Evolutionary conservation across 2,797 vertebrate genomes (phyloP).

Genomic region (Masticophis lateralis): DNA sequence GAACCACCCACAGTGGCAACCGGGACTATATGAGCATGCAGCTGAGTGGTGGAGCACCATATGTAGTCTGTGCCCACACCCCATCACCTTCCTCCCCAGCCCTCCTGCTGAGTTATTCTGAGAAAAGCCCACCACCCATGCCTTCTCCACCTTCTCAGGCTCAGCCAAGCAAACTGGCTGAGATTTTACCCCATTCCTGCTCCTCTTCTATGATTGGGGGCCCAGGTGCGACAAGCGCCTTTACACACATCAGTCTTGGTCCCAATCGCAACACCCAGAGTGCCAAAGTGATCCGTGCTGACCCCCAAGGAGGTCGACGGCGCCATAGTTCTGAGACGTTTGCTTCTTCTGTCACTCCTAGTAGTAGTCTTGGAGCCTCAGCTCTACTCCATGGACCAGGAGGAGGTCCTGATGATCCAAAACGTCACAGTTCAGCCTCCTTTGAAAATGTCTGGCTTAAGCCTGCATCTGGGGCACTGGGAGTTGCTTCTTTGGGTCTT

Average conservation of each 20-base stretch:
- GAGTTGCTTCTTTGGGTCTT: slow-evolving; percentile 28
- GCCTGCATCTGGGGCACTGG: slow-evolving; percentile 62
- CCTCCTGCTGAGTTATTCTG: slow-evolving; percentile 65
- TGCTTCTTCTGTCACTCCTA: slow-evolving; percentile 71
- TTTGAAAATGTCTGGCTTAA: slow-evolving; percentile 85
- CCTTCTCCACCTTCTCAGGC: slow-evolving; percentile 52
- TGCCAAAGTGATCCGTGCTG: slow-evolving; percentile 84
- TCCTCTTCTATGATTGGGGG: slow-evolving; percentile 69
- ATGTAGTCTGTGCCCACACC: slow-evolving; percentile 67
- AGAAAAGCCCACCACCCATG: slow-evolving; percentile 54
- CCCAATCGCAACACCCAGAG: slow-evolving; percentile 77
- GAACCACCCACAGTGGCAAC: slow-evolving; percentile 30
- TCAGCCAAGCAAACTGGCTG: slow-evolving; percentile 50
- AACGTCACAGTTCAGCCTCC: slow-evolving; percentile 83
- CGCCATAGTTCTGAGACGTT: slow-evolving; percentile 86
- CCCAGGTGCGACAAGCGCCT: slow-evolving; percentile 71
- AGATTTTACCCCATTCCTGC: slow-evolving; percentile 55
- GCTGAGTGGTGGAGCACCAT: slow-evolving; percentile 53
- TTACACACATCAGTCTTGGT: slow-evolving; percentile 78
- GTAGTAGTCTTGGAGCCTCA: slow-evolving; percentile 36
- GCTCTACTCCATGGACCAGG: slow-evolving; percentile 49
- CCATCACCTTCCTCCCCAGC: slow-evolving; percentile 57
- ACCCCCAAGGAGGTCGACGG: slow-evolving; percentile 79
- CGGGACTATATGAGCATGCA: slow-evolving; percentile 81
- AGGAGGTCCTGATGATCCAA: slow-evolving; percentile 70